Percentiles rank a stretch among this genome's conserved stretches.
Evolutionary conservation across 2,113 vertebrate species (phyloP).

Genomic region (Hypanus sabinus): DNA sequence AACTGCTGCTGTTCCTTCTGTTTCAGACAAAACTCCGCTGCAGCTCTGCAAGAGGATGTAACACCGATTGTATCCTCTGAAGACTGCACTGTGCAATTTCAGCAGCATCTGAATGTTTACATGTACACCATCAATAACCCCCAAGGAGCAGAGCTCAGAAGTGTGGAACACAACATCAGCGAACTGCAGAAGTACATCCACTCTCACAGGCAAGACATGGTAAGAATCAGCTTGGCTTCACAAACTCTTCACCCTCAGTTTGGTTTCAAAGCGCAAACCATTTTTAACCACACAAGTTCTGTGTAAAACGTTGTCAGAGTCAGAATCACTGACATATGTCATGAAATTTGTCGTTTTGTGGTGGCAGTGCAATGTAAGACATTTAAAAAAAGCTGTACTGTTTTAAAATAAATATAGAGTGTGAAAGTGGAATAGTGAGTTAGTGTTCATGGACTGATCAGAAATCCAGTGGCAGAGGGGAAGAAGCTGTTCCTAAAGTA

Average conservation of each 20-base stretch:
- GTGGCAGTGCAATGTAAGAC: too few relatives aligned
- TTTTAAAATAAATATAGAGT: too few relatives aligned
- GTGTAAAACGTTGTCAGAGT: neutral
- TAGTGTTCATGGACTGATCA: too few relatives aligned
- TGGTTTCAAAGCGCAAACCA: neutral
- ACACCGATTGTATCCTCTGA: slow-evolving; percentile 55
- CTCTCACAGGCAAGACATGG: neutral
- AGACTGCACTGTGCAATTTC: slow-evolving; percentile 64
- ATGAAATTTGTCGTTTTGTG: too few relatives aligned
- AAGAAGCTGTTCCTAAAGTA: too few relatives aligned
- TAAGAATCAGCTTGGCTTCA: neutral
- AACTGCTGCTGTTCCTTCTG: slow-evolving; percentile 39
- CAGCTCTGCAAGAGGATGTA: slow-evolving; percentile 54
- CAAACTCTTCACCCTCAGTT: neutral
- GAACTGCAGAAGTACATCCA: slow-evolving; percentile 52
- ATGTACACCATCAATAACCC: slow-evolving; percentile 63
- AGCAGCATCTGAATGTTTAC: slow-evolving; percentile 68
- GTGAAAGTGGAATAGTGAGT: too few relatives aligned
- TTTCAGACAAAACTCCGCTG: slow-evolving; percentile 57
- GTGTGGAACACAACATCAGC: slow-evolving; percentile 57
- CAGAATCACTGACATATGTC: too few relatives aligned
- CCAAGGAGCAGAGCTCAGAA: slow-evolving; percentile 46
- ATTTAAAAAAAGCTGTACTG: too few relatives aligned
- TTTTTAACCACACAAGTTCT: neutral
- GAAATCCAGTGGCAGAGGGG: too few relatives aligned